These are phyloP conservation scores for Trissolcus japonicus DNA, from an alignment of 2,888 invertebrate species.

Conservation along the genomic window DNA sequence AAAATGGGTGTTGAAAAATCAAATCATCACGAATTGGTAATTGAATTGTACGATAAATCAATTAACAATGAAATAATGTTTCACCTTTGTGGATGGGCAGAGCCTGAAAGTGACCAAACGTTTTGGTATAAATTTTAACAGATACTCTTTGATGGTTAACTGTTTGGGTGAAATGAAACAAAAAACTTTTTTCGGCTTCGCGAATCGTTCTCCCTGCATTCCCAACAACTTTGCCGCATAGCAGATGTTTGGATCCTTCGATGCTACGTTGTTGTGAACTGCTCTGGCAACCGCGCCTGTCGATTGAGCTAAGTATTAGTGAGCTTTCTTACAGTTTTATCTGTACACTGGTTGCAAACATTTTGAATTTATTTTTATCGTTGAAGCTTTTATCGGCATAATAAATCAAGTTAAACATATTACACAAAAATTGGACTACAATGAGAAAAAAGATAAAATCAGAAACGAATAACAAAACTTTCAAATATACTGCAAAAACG, in stretches of 20 bases:
- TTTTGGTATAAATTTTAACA: conserved; percentile 94
- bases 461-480: too few species aligned
- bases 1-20: neutral
- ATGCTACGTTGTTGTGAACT: conserved; percentile 91
- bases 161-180: conserved; percentile 95
- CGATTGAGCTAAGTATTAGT: conserved; percentile 13
- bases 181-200: conserved; percentile 90
- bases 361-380: neutral
- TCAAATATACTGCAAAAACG: too few species aligned
- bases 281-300: conserved; percentile 87
- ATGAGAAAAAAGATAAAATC: too few species aligned
- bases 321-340: conserved; percentile 2
- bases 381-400: neutral
- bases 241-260: conserved; percentile 89
- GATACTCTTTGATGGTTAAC: conserved; percentile 94
- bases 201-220: conserved; percentile 79
- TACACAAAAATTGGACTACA: too few species aligned
- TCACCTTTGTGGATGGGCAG: conserved; percentile 94
- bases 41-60: neutral
- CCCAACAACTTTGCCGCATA: conserved; percentile 88
- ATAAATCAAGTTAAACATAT: neutral
- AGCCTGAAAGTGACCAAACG: conserved; percentile 92
- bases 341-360: neutral
- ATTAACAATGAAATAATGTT: neutral
- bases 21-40: too few species aligned